A percentile compares a stretch with the other conserved stretches of the same genome.
Conservation (phyloP, 2,113 vertebrate species). For the Dunckerocampus dactyliophorus region DNA sequence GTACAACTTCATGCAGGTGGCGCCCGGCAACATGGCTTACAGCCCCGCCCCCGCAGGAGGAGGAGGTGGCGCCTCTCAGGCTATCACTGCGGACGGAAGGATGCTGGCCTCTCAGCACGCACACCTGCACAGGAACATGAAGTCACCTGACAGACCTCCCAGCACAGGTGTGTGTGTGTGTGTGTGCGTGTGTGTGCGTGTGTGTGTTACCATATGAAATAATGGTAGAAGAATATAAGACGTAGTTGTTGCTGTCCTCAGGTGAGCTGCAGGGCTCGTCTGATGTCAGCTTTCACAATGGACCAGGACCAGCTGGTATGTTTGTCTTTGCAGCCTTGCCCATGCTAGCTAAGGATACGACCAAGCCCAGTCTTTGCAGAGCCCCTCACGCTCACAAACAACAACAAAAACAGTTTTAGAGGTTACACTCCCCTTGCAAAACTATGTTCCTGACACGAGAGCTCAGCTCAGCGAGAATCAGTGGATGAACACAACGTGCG, state of each 20-base stretch:
- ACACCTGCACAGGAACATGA: slow-evolving; percentile 79
- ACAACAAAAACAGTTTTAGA: too few relatives aligned
- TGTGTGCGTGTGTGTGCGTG: slow-evolving; percentile 8
- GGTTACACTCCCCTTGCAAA: too few relatives aligned
- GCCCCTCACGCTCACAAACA: neutral
- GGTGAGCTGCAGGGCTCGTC: slow-evolving; percentile 79
- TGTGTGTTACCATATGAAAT: neutral
- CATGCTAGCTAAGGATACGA: neutral
- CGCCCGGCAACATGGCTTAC: slow-evolving; percentile 80
- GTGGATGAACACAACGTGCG: too few relatives aligned
- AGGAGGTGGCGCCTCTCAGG: neutral
- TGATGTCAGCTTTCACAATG: slow-evolving; percentile 84
- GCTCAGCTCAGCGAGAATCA: too few relatives aligned
- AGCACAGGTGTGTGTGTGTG: slow-evolving; percentile 61
- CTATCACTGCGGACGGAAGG: slow-evolving; percentile 15
- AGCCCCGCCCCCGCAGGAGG: slow-evolving; percentile 59
- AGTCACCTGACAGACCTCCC: slow-evolving; percentile 82
- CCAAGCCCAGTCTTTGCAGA: neutral
- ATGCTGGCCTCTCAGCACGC: slow-evolving; percentile 81
- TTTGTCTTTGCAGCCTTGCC: slow-evolving; percentile 20
- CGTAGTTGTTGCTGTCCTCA: slow-evolving; percentile 30
- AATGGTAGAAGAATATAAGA: too few relatives aligned
- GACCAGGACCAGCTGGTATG: slow-evolving; percentile 82
- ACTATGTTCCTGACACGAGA: too few relatives aligned
- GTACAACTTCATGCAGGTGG: slow-evolving; percentile 88